Conservation (phyloP, 2,797 vertebrate genomes). For the Halcyon leucocephala region DNA sequence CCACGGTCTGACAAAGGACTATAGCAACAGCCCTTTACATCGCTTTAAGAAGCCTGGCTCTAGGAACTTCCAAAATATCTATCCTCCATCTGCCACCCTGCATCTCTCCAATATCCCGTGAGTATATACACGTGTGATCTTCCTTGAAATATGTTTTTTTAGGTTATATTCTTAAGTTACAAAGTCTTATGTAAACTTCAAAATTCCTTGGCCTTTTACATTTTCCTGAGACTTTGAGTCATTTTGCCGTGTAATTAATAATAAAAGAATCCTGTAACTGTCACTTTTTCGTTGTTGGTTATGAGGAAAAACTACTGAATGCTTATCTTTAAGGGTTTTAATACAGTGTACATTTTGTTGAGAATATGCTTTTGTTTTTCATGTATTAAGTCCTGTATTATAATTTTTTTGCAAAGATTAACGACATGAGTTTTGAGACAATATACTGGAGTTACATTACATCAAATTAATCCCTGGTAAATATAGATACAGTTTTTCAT, state of each 20-base stretch:
- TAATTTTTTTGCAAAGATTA: not conserved
- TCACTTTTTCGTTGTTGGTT: not conserved
- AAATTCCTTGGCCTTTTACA: not conserved
- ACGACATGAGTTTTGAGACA: not conserved
- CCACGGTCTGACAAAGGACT: slow-evolving; percentile 89
- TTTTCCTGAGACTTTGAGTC: not conserved
- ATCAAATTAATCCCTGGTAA: not conserved
- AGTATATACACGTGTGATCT: slow-evolving; percentile 59
- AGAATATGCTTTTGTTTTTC: not conserved
- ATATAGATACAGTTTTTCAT: not conserved
- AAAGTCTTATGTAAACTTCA: not conserved
- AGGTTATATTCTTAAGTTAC: not conserved
- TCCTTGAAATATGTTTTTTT: not conserved
- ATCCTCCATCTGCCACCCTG: slow-evolving; percentile 90
- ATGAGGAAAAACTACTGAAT: not conserved
- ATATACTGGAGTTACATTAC: not conserved
- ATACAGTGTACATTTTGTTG: not conserved
- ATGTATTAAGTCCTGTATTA: not conserved
- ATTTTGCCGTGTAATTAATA: not conserved
- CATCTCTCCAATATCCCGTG: slow-evolving; percentile 95
- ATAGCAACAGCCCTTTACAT: slow-evolving; percentile 89
- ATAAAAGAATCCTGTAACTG: not conserved
- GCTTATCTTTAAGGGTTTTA: not conserved
- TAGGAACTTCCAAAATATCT: slow-evolving; percentile 91
- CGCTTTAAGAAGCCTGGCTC: slow-evolving; percentile 92